Base-by-base conservation (phyloP, 2,113 vertebrate genomes). In the Dasyornis broadbenti region DNA sequence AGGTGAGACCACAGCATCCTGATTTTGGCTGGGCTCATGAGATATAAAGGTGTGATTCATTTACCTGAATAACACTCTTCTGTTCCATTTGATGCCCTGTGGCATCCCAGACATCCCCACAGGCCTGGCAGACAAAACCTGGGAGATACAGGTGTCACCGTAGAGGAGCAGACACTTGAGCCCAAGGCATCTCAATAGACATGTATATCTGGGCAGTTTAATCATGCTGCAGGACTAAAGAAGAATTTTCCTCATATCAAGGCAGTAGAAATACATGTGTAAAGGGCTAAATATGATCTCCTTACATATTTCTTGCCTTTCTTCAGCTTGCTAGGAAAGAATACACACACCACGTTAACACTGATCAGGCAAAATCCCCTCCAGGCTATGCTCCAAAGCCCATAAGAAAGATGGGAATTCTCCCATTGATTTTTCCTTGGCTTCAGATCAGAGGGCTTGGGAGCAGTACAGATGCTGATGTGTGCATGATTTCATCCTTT, bases 381-480 rank as follows among this genome's bases (percentile, higher is more conserved):
- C 75, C 75, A 88, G 76, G 90, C 87, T 60, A 75, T 78, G 70
- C 52, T 95, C 85, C 96, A 94, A 91, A 90, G 85, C 90, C 44
- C 39, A 22, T 86, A 44, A 66, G 60, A 94, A 91, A 85, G 52
- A 86, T 68, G 68, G 87, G 87, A 96, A 95, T 82, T 88, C 76
- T 92, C 82, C 60, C 79, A 96, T 80, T 9, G 61, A 90, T 93
- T 95, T 96, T 93, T 70, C 69, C 30, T 90, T 94, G 95, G 87
- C 94, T 90, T 56, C 60, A 80, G 61, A 94, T 95, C 90, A 95
- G 71, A 96, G 71, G 63, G 31, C 49, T 69, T 50, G 82, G 92
- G 63, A 94, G 64, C 75, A 73, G 85, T 27, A n/a, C 64, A 81
- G 59, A 70, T 90, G 84, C 78, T 87, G 84, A 45, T 76, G 49